phyloP scores from a whole-genome alignment of 2,797 vertebrate species.

The Clarias platycephalus region DNA sequence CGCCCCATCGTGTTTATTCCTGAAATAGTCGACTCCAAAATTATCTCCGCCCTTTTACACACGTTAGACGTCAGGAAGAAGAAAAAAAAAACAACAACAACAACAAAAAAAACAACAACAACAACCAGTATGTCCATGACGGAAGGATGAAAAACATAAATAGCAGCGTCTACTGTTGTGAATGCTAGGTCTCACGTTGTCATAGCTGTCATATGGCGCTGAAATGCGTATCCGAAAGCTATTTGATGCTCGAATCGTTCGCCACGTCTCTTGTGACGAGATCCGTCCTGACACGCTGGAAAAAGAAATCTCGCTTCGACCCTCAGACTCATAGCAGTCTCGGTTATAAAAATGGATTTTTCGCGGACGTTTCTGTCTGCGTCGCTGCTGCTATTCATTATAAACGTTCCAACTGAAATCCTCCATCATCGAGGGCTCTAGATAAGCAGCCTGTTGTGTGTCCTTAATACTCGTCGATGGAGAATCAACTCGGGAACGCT shows the following conservation, averaged over 20 bases:
- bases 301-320: slow-evolving; percentile 11
- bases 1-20: background rate
- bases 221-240: slow-evolving; percentile 10
- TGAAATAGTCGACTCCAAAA: background rate
- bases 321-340: background rate
- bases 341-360: background rate
- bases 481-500: background rate
- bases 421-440: background rate
- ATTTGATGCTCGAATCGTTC: slow-evolving; percentile 20
- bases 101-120: no score
- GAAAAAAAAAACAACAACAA: no score
- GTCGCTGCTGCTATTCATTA: background rate
- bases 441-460: background rate
- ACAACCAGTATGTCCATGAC: no score
- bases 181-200: background rate
- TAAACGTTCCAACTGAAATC: background rate
- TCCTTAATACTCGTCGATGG: background rate
- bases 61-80: no score
- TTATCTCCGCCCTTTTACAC: background rate
- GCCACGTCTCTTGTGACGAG: background rate
- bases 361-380: background rate
- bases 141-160: slow-evolving; percentile 4
- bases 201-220: slow-evolving; percentile 2
- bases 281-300: slow-evolving; percentile 17
- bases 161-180: background rate